Evolutionary conservation across 1,140 invertebrate genomes (phyloP).

Genomic region (Sesamia nonagrioides): DNA sequence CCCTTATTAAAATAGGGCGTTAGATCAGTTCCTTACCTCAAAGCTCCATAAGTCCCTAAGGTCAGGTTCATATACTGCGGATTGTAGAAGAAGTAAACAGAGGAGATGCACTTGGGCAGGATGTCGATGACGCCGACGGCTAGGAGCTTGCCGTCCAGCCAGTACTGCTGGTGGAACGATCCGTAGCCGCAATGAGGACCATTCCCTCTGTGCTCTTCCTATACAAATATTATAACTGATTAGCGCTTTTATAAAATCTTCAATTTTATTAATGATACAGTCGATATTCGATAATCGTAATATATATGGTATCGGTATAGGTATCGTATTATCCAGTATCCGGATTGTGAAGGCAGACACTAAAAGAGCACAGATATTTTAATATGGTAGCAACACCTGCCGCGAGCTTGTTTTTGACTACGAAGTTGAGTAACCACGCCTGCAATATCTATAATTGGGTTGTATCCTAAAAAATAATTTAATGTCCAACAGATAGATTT

Average conservation of each 20-base stretch:
- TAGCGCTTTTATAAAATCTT: background rate
- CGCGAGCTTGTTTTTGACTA: too few species aligned
- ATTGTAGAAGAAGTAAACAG: slow-evolving; percentile 99
- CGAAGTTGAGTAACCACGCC: too few species aligned
- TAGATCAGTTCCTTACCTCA: slow-evolving; percentile 86
- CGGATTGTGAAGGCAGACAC: too few species aligned
- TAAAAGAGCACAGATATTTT: too few species aligned
- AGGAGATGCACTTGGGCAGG: slow-evolving; percentile 96
- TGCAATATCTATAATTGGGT: too few species aligned
- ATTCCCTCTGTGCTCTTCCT: slow-evolving; percentile 75
- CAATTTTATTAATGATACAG: too few species aligned
- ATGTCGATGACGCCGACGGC: slow-evolving; percentile 99
- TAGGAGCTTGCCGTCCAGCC: slow-evolving; percentile 96
- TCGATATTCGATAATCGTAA: too few species aligned
- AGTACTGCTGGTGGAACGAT: slow-evolving; percentile 99
- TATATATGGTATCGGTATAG: too few species aligned
- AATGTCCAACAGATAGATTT: too few species aligned
- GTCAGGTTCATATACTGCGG: slow-evolving; percentile 96
- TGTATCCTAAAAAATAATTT: too few species aligned
- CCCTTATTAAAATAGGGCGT: background rate
- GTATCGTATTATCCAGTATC: too few species aligned
- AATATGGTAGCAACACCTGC: too few species aligned
- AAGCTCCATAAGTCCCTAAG: slow-evolving; percentile 96
- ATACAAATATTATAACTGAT: slow-evolving; percentile 34
- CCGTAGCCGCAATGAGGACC: slow-evolving; percentile 92